Evolutionary conservation across 2,888 invertebrate genomes (phyloP).

Genomic region (Phymatocera aterrima): DNA sequence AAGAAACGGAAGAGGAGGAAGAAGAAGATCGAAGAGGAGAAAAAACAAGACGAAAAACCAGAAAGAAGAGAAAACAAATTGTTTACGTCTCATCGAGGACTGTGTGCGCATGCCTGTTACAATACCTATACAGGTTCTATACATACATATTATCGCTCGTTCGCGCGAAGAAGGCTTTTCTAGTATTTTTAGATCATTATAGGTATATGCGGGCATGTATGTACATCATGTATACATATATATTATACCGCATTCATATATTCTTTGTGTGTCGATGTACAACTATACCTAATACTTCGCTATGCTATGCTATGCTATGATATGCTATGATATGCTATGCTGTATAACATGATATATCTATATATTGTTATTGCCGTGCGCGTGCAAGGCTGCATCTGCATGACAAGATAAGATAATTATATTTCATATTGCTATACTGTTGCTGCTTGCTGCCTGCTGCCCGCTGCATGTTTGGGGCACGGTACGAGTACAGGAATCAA

Average conservation of each 20-base stretch:
- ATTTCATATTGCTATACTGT: not conserved
- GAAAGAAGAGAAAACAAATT: too few relatives aligned
- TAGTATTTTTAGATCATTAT: slow-evolving; percentile 25
- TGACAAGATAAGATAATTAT: slow-evolving; percentile 27
- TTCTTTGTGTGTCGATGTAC: too few relatives aligned
- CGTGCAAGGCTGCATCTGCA: slow-evolving; percentile 26
- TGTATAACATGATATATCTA: not conserved
- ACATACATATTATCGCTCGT: not conserved
- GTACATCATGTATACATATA: too few relatives aligned
- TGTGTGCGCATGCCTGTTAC: not conserved
- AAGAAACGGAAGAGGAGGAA: too few relatives aligned
- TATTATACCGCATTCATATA: too few relatives aligned
- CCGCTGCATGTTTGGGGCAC: not conserved
- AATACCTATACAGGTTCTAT: not conserved
- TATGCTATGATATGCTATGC: not conserved
- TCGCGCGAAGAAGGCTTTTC: slow-evolving; percentile 14
- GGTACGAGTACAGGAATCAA: too few relatives aligned
- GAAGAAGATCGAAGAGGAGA: too few relatives aligned
- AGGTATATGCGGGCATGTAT: too few relatives aligned
- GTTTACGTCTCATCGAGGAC: slow-evolving; percentile 8
- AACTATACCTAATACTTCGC: too few relatives aligned
- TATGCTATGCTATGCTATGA: too few relatives aligned
- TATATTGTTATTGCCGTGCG: not conserved
- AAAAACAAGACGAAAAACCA: too few relatives aligned
- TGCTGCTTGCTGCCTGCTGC: too few relatives aligned